Conservation (phyloP, 2,888 invertebrate genomes). For the Sminthurinus aureus region DNA sequence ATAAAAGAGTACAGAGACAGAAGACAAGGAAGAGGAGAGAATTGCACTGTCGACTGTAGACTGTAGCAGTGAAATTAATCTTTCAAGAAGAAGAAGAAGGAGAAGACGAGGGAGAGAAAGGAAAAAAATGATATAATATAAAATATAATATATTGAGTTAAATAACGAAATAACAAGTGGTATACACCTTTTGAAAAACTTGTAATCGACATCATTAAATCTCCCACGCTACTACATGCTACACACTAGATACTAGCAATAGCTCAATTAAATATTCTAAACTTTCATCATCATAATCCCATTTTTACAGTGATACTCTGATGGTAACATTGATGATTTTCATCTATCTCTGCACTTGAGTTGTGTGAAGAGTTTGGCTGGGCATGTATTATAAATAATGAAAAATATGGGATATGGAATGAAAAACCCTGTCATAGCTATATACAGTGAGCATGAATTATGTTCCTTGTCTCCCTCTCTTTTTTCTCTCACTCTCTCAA, state of each 20-base stretch:
- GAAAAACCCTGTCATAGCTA: no score
- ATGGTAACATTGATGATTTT: no score
- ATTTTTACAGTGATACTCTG: background rate
- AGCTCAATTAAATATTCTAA: background rate
- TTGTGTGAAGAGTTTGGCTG: background rate
- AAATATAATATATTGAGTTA: background rate
- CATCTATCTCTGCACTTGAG: background rate
- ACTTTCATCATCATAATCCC: slow-evolving; percentile 3
- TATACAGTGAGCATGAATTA: no score
- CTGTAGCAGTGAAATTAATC: no score
- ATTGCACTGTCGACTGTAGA: no score
- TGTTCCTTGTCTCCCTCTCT: no score
- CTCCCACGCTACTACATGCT: slow-evolving; percentile 16
- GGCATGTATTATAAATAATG: background rate
- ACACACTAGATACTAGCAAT: background rate
- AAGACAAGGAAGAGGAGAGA: no score
- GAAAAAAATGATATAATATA: background rate
- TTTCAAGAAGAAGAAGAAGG: no score
- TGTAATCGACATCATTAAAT: slow-evolving; percentile 26
- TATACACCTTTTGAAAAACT: slow-evolving; percentile 6
- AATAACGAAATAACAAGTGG: slow-evolving; percentile 10
- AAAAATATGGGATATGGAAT: no score
- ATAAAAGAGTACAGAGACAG: no score
- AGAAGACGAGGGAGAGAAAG: no score
- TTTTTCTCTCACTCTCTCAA: no score